These are phyloP conservation scores for Apis cerana DNA, from an alignment of 1,140 invertebrate species.

Conservation along the genomic window DNA sequence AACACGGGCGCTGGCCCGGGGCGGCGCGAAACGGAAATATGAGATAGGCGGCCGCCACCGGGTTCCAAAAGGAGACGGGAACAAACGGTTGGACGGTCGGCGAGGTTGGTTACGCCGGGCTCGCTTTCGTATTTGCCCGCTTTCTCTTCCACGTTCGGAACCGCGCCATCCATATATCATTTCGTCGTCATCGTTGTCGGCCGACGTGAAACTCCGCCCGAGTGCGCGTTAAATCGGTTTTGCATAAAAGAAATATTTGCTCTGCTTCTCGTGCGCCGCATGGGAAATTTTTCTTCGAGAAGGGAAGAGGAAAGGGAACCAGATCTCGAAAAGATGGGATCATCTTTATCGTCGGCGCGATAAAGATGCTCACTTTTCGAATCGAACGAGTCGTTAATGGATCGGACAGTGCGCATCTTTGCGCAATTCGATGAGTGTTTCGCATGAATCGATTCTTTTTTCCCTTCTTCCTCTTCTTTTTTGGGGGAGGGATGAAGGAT, in stretches of 20 bases:
- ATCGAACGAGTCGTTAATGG: background rate
- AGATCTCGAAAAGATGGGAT: background rate
- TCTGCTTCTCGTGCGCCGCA: background rate
- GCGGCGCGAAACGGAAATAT: constrained; percentile 27
- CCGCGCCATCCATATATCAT: constrained; percentile 21
- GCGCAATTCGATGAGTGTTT: background rate
- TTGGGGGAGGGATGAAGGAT: too few relatives aligned
- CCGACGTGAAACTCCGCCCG: background rate
- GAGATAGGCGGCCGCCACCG: constrained; percentile 13
- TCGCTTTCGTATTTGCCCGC: constrained; percentile 21
- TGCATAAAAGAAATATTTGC: constrained; percentile 44
- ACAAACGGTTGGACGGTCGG: constrained; percentile 11
- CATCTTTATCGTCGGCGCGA: background rate
- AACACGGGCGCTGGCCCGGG: background rate
- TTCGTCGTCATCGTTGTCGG: background rate
- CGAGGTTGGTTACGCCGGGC: constrained; percentile 21
- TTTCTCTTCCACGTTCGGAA: constrained; percentile 26
- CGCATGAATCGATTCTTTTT: background rate
- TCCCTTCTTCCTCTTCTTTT: background rate
- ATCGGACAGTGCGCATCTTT: background rate
- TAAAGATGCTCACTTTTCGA: background rate
- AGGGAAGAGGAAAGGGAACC: background rate
- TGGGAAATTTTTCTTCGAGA: background rate
- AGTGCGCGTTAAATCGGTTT: constrained; percentile 33
- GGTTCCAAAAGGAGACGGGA: constrained; percentile 1